Evolutionary conservation across 1,140 invertebrate genomes (phyloP), one percentile per base, ranked within the genome.

Genomic region (Leptinotarsa defecta): DNA sequence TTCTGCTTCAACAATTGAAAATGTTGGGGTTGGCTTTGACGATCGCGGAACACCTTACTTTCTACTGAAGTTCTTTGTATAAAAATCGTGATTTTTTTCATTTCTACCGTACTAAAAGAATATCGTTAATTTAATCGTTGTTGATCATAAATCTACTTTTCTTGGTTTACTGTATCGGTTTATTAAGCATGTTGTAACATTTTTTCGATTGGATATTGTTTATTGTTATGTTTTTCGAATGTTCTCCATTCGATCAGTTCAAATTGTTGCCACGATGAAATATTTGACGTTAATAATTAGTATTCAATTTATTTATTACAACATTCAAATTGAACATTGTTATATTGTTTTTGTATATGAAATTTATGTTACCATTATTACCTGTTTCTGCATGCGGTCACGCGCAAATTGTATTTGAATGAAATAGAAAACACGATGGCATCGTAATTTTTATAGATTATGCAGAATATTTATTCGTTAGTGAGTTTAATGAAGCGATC

Each of bases 251-350:
- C 17, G 52, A 57, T 57, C 52, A 57, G 52, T 57, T 57, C 34
- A 43, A 43, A 43, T 43, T 57, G 17, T 57, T 17, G 52, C n/a
- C 52, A 57, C 17, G 17, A 57, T 57, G 52, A 57, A 57, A 19
- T 57, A 57, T 57, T 57, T 57, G 52, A 57, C 52, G n/a, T 4
- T 17, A 15, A 19, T 57, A 57, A 57, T 57, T 57, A 57, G 52
- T 57, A 57, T 57, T 57, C 52, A 57, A 57, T 57, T 57, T 57
- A 57, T 57, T 57, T 57, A 57, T 57, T 57, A 19, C 52, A 57
- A 57, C 52, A 57, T 57, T 57, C 0, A 4, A 57, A 57, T 57
- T 57, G 13, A 57, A 57, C 52, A 17, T n/a, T 57, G 17, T 57
- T 57, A 57, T 17, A 57, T 57, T 57, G 52, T n/a, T 57, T 57